Base-by-base conservation (phyloP, 2,797 vertebrate species). In the Gadopsis marmoratus region DNA sequence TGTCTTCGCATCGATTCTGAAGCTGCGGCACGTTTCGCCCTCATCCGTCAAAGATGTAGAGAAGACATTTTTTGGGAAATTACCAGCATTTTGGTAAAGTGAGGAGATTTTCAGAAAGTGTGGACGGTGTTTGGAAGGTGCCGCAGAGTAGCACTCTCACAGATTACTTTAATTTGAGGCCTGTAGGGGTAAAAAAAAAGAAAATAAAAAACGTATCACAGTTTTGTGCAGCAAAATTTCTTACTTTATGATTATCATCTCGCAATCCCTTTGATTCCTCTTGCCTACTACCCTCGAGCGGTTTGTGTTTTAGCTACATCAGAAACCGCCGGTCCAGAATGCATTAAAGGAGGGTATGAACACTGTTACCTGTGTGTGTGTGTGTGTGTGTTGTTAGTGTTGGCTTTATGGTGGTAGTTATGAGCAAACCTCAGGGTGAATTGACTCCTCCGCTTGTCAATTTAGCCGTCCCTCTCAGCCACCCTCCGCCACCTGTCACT, bases 371-470 rank as follows among this genome's bases (percentile, higher is more conserved):
- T 39, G 47, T 53, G 74, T 58, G 64, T 61, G 75, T 23, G 41
- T 41, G 43, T 45, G 41, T 1, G 39, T 61, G 12, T 62, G 4
- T 71, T 1, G 33, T 62, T 71, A 59, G 61, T 64, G 45, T 63
- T 43, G 70, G 71, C 45, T 67, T 68, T 63, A 76, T 83, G 73
- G 51, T 14, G 33, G 41, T 74, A 11, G 77, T 78, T 71, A 75
- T 63, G 53, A 76, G 7, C 35, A 10, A 33, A 62, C 59, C 63
- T 82, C 65, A n/a, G 67, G 79, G 75, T 67, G 73, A 78, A 74
- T 66, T 17, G 55, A 77, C 61, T 82, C 66, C 67, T 60, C 48
- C 5, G 68, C 35, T 61, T 81, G 65, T 87, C 86, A 80, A 23
- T 74, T 67, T 33, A 62, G 14, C 26, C 19, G 0, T 58, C 76